Base-by-base conservation (phyloP, 1,140 invertebrate genomes). In the Psilanteris sp. region DNA sequence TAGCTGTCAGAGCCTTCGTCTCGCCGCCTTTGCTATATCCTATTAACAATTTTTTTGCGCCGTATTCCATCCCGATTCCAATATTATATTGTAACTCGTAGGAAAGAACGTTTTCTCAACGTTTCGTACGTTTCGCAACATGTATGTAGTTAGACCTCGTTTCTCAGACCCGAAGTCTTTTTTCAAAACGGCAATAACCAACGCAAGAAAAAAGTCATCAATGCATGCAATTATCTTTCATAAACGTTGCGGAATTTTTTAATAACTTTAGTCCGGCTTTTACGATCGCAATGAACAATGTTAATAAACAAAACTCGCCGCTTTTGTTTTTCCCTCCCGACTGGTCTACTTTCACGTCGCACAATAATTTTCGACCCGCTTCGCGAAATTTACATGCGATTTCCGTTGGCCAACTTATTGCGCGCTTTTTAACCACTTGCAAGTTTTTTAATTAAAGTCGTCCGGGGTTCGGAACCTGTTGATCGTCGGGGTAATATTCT, bases 51-150 rank as follows among this genome's bases (percentile, higher is more conserved):
- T 50, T 64, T 66, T 73, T 34, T 11, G 32, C 6, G n/a, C n/a
- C 52, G 29, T 26, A 54, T 78, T 62, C 36, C 36, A 36, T 41
- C 15, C 54, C 39, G 8, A 32, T 26, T 57, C 46, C 20, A 22
- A 46, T 46, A 52, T 57, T 55, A 57, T 41, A 39, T 29, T 26
- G 27, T 31, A 24, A 22, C 32, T 34, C 11, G 18, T 4, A 39
- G 11, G 15, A 78, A 79, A 39, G 84, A 81, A 85, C 4, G 43
- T 48, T 46, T 27, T 48, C 41, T 43, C 39, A 11, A 24, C 14
- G 39, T 41, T 34, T 43, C 9, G 11, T 41, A 4, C 7, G 37
- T 14, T 52, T 15, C 14, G 26, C 48, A 16, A 39, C 31, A 26
- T 55, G 9, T n/a, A n/a, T 18, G 27, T 27, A 32, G 27, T 61